A percentile compares a stretch with the other conserved stretches of the same genome.
Evolutionary conservation across 2,888 invertebrate species (phyloP).

Genomic region (Sturmia bella): DNA sequence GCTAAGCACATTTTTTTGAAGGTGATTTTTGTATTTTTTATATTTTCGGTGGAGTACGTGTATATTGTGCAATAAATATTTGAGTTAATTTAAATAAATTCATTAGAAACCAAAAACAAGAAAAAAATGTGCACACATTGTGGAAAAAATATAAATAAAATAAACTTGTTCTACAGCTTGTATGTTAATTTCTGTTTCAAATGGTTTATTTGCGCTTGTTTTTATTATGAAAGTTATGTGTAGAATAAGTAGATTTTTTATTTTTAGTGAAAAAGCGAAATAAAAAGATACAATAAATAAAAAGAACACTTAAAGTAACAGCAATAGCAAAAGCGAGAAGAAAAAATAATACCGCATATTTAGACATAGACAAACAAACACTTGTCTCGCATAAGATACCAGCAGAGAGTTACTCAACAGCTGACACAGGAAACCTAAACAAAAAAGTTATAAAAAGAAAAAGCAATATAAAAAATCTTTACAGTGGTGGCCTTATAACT

Average conservation of each 20-base stretch:
- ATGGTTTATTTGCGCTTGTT: conserved; percentile 35
- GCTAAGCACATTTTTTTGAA: conserved; percentile 38
- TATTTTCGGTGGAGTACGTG: conserved; percentile 32
- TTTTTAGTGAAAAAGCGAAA: conserved; percentile 24
- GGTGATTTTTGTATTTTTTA: conserved; percentile 37
- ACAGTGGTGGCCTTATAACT: neutral
- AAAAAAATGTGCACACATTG: conserved; percentile 25
- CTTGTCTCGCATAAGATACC: conserved; percentile 50
- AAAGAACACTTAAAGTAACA: conserved; percentile 44
- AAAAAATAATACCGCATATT: conserved; percentile 15
- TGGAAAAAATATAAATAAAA: conserved; percentile 37
- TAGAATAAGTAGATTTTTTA: conserved; percentile 40
- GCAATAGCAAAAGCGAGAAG: conserved; percentile 17
- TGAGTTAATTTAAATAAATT: conserved; percentile 73
- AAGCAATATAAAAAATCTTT: neutral
- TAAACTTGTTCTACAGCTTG: conserved; percentile 79
- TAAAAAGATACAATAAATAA: conserved; percentile 40
- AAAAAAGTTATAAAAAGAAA: neutral
- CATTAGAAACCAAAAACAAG: conserved; percentile 71
- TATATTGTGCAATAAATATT: conserved; percentile 67
- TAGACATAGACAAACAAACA: conserved; percentile 55
- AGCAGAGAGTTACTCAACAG: conserved; percentile 55
- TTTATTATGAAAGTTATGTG: conserved; percentile 47
- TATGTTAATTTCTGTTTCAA: conserved; percentile 63
- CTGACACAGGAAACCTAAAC: conserved; percentile 15